phyloP scores from a whole-genome alignment of 2,113 vertebrate genomes.

The Poicephalus gulielmi region DNA sequence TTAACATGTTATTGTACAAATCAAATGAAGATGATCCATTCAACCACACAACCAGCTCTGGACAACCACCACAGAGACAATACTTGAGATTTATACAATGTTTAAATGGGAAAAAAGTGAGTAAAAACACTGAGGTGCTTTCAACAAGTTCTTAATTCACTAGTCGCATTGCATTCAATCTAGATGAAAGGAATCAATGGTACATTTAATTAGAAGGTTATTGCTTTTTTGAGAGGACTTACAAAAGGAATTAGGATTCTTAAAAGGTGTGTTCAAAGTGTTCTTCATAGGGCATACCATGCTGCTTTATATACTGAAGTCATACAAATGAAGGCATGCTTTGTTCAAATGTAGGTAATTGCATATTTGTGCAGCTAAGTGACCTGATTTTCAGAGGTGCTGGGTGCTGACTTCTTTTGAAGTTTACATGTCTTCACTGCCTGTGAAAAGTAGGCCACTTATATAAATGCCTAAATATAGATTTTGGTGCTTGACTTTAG shows the following conservation, averaged over 20 bases:
- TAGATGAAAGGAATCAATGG: conserved; percentile 34
- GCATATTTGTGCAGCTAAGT: background rate
- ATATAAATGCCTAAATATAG: background rate
- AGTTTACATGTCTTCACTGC: background rate
- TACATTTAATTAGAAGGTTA: conserved; percentile 53
- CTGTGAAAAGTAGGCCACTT: conserved; percentile 1
- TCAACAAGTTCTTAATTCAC: background rate
- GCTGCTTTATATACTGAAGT: background rate
- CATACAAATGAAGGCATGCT: background rate
- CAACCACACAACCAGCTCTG: background rate
- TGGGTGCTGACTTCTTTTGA: background rate
- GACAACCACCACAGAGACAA: background rate
- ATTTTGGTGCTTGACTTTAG: background rate
- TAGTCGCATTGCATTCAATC: background rate
- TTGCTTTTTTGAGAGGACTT: conserved; percentile 44
- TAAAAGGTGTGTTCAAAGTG: background rate
- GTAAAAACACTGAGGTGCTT: conserved; percentile 23
- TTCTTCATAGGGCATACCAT: background rate
- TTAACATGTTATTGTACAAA: conserved; percentile 50
- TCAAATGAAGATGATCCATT: conserved; percentile 43
- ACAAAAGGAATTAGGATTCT: conserved; percentile 39
- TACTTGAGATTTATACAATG: background rate
- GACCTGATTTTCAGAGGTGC: background rate
- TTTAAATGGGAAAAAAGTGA: conserved; percentile 2
- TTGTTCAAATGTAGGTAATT: background rate